Conservation (phyloP, 2,888 invertebrate genomes). For the Pteria penguin region DNA sequence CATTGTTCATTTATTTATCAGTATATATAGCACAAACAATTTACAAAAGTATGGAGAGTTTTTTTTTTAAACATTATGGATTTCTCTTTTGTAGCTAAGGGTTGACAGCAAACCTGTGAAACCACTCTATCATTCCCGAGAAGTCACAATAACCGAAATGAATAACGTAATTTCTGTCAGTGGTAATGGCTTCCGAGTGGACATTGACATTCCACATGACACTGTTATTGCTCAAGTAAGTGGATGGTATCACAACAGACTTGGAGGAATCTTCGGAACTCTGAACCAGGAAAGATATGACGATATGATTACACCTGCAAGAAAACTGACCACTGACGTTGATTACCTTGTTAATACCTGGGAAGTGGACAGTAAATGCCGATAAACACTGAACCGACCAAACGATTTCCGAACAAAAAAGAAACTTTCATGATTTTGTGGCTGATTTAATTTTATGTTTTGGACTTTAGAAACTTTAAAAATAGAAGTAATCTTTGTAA, state of each 20-base stretch:
- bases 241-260: conserved; percentile 93
- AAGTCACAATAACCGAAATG: neutral
- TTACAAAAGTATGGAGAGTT: no score
- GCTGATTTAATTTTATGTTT: no score
- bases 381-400: neutral
- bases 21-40: no score
- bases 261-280: conserved; percentile 92
- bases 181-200: conserved; percentile 81
- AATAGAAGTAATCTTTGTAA: no score
- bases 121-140: conserved; percentile 81
- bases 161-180: neutral
- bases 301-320: conserved; percentile 81
- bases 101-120: conserved; percentile 84
- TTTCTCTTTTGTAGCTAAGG: conserved; percentile 52
- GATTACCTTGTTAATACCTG: neutral
- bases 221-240: conserved; percentile 83
- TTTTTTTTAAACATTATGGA: neutral
- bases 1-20: no score
- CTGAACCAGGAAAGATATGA: conserved; percentile 93
- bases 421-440: no score
- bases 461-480: no score
- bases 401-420: no score
- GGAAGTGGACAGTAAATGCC: neutral
- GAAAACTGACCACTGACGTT: conserved; percentile 20
- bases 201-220: conserved; percentile 80